A percentile compares a stretch with the other conserved stretches of the same genome.
phyloP scores from a whole-genome alignment of 2,113 vertebrate species.

The Chelonoidis abingdonii region DNA sequence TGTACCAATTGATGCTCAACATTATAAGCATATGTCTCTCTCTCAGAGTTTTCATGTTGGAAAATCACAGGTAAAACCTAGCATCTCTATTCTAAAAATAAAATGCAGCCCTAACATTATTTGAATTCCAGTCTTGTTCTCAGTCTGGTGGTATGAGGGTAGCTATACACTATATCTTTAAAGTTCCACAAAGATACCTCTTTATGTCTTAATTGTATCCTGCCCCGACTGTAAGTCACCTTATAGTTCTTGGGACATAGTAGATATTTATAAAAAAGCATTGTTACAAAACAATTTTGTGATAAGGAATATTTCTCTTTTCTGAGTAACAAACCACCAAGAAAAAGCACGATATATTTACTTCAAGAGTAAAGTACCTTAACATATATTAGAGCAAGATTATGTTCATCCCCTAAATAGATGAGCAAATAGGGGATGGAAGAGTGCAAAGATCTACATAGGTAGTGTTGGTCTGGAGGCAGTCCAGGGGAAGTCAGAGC shows the following conservation, averaged over 20 bases:
- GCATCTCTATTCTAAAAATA: background rate
- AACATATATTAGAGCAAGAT: background rate
- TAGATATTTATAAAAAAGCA: background rate
- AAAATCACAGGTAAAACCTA: constrained; percentile 48
- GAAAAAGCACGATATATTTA: background rate
- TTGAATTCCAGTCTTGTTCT: background rate
- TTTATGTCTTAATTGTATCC: constrained; percentile 1
- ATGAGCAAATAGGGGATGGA: background rate
- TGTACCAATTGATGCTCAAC: background rate
- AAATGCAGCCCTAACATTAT: background rate
- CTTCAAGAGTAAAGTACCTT: background rate
- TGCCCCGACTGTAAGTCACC: background rate
- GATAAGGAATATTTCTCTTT: background rate
- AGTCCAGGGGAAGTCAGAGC: background rate
- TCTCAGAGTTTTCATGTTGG: constrained; percentile 66
- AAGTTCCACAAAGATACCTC: background rate
- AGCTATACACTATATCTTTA: background rate
- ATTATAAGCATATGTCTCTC: constrained; percentile 50
- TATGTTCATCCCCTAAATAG: background rate
- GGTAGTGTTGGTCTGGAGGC: background rate
- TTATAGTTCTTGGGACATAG: background rate
- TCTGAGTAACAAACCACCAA: constrained; percentile 20
- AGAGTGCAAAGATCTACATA: constrained; percentile 5
- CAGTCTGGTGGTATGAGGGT: background rate
- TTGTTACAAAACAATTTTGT: background rate